Conservation (phyloP, 2,113 vertebrate genomes). For the Pardalotus punctatus region DNA sequence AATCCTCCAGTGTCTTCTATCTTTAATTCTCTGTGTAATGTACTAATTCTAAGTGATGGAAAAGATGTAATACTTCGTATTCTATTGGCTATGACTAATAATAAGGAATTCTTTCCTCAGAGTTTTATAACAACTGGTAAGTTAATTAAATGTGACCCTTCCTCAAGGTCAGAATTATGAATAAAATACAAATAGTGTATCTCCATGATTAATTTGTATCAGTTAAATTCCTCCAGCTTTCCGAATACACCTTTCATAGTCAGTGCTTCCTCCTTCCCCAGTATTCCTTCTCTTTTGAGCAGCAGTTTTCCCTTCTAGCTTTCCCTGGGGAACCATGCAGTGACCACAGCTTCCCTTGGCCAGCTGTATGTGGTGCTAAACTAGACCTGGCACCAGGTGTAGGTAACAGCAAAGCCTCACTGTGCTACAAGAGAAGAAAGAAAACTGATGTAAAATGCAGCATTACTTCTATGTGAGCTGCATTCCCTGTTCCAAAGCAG, state of each 20-base stretch:
- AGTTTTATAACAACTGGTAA: not conserved
- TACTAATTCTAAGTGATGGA: constrained; percentile 48
- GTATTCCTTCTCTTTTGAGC: not conserved
- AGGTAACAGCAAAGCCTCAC: not conserved
- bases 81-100: constrained; percentile 47
- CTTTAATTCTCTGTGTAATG: constrained; percentile 64
- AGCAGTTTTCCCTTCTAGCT: not conserved
- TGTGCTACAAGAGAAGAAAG: not conserved
- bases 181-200: constrained; percentile 17
- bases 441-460: not conserved
- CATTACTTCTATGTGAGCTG: not conserved
- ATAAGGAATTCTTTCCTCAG: constrained; percentile 18
- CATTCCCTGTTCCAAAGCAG: not conserved
- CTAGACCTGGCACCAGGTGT: not conserved
- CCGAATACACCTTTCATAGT: not conserved
- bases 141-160: constrained; percentile 53
- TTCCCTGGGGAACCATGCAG: not conserved
- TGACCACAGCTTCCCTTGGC: not conserved
- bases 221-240: constrained; percentile 12
- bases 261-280: not conserved
- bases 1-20: constrained; percentile 55
- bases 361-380: not conserved
- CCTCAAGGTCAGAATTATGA: constrained; percentile 36
- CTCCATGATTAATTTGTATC: constrained; percentile 14
- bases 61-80: constrained; percentile 16